These are phyloP conservation scores for Heliornis fulica DNA, from an alignment of 2,113 vertebrate genomes.

Conservation along the genomic window DNA sequence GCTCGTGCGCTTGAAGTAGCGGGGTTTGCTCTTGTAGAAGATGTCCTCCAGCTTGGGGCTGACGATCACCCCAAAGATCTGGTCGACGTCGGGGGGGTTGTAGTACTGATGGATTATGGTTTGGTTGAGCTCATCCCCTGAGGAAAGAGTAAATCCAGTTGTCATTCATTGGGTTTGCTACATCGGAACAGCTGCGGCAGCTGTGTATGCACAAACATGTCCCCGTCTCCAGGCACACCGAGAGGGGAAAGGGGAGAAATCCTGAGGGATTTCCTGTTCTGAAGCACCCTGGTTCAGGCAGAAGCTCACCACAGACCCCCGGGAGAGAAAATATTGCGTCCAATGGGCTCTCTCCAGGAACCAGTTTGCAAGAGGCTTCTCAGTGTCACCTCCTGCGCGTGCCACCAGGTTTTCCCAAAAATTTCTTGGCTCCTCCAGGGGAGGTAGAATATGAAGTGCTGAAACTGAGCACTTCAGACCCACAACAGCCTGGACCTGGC, in stretches of 20 bases:
- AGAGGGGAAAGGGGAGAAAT: not conserved
- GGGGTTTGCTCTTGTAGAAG: slow-evolving; percentile 89
- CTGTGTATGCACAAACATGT: rapidly evolving
- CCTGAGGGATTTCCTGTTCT: too few relatives aligned
- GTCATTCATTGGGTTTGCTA: not conserved
- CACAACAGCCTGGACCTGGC: not conserved
- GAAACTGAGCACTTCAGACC: not conserved
- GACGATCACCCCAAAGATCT: slow-evolving; percentile 78
- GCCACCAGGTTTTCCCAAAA: not conserved
- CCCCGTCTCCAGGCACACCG: not conserved
- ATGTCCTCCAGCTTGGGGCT: slow-evolving; percentile 84
- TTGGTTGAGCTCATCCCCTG: slow-evolving; percentile 82
- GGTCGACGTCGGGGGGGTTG: slow-evolving; percentile 75
- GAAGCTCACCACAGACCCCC: not conserved
- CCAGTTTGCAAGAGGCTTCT: too few relatives aligned
- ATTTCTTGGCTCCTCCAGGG: not conserved
- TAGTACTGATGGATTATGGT: slow-evolving; percentile 85
- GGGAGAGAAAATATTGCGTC: rapidly evolving
- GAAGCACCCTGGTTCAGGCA: not conserved
- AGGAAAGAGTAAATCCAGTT: not conserved
- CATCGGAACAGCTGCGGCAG: not conserved
- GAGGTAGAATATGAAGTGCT: not conserved
- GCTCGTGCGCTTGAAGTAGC: slow-evolving; percentile 92
- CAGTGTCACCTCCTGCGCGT: not conserved
- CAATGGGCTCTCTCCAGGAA: not conserved